These are phyloP conservation scores for Taphrorychus bicolor DNA, from an alignment of 2,888 invertebrate genomes.

Conservation along the genomic window DNA sequence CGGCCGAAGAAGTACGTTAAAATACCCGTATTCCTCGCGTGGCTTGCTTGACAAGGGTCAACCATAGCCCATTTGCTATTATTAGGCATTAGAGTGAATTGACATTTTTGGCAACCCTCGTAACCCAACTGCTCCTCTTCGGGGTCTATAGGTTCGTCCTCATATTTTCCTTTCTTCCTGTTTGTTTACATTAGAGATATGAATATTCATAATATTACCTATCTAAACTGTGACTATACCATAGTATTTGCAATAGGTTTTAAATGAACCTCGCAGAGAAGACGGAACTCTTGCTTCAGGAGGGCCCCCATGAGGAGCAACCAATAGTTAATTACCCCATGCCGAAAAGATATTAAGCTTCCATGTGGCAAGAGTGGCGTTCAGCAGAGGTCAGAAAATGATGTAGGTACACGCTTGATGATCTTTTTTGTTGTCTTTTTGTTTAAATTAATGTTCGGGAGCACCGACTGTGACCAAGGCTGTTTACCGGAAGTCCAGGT, in stretches of 20 bases:
- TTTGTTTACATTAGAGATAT: no score
- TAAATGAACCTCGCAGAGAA: no score
- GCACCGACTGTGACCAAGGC: conserved; percentile 57
- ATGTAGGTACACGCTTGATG: conserved; percentile 46
- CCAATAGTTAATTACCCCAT: background rate
- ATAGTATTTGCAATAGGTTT: no score
- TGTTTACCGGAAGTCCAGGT: conserved; percentile 51
- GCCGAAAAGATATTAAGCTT: background rate
- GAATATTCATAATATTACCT: no score
- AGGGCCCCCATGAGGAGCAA: background rate
- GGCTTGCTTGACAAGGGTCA: conserved; percentile 35
- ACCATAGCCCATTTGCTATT: conserved; percentile 28
- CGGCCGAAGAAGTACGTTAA: conserved; percentile 43
- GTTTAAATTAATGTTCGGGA: conserved; percentile 53
- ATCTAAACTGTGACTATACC: no score
- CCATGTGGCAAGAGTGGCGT: background rate
- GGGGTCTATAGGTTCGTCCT: no score
- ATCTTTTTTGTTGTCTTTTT: conserved; percentile 45
- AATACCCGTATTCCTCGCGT: conserved; percentile 41
- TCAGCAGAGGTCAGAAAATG: conserved; percentile 1
- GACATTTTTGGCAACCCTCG: conserved; percentile 39
- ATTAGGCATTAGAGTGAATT: conserved; percentile 29
- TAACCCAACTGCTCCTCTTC: conserved; percentile 30
- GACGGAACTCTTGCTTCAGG: no score
- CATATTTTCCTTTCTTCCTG: no score